These are phyloP conservation scores for Centropyge bicolor DNA, from an alignment of 2,797 vertebrate species.

Conservation along the genomic window DNA sequence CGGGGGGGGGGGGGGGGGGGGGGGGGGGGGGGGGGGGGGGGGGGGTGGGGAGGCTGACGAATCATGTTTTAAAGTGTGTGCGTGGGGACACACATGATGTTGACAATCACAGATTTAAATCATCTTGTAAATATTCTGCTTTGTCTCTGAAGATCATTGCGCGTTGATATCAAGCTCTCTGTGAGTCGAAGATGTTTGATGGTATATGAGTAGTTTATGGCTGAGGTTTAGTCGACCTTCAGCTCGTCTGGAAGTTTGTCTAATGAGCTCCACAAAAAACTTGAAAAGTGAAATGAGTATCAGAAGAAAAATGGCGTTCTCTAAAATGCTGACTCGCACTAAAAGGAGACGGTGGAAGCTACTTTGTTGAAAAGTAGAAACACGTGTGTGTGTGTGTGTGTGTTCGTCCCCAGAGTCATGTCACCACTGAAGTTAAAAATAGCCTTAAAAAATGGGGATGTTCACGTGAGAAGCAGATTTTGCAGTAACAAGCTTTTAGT, in stretches of 20 bases:
- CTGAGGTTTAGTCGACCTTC: not conserved
- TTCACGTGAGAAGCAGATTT: not conserved
- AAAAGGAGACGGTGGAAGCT: not conserved
- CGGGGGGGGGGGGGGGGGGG: too few species aligned
- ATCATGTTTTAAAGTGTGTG: slow-evolving; percentile 12
- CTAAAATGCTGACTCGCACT: slow-evolving; percentile 5
- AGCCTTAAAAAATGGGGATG: not conserved
- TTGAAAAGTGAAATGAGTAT: not conserved
- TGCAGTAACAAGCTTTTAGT: not conserved
- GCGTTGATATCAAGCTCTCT: not conserved
- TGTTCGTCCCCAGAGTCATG: slow-evolving; percentile 18
- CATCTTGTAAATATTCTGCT: not conserved
- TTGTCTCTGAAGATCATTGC: not conserved
- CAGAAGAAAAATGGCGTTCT: not conserved
- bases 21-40: too few species aligned
- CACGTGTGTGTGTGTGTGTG: not conserved
- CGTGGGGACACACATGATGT: not conserved
- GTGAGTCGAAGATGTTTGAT: slow-evolving; percentile 1
- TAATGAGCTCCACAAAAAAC: not conserved
- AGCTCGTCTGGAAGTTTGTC: not conserved
- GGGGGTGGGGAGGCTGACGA: too few species aligned
- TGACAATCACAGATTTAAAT: slow-evolving; percentile 26
- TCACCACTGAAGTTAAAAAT: slow-evolving; percentile 5
- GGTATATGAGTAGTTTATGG: not conserved
- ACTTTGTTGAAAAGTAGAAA: slow-evolving; percentile 11